Evolutionary conservation across 2,888 invertebrate genomes (phyloP).

Genomic region (Oxyscelio sp.): DNA sequence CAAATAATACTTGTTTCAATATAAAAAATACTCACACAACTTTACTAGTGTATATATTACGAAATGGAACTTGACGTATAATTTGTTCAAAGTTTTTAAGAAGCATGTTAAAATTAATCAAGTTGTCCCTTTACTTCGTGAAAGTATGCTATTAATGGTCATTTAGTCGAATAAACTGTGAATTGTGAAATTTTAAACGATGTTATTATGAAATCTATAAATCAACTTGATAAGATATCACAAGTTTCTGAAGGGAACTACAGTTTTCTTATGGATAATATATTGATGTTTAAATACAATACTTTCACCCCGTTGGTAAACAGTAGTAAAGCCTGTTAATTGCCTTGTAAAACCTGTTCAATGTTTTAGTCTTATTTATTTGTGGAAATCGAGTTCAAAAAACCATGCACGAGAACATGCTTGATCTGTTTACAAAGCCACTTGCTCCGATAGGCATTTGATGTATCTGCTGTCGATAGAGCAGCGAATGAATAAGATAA

Average conservation of each 20-base stretch:
- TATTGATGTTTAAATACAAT: conserved; percentile 2
- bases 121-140: too few species aligned
- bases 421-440: not conserved
- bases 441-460: not conserved
- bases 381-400: not conserved
- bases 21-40: conserved; percentile 55
- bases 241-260: conserved; percentile 20
- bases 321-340: too few species aligned
- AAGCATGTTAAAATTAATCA: conserved; percentile 43
- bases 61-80: conserved; percentile 15
- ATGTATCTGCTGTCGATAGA: conserved; percentile 7
- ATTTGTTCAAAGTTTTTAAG: conserved; percentile 30
- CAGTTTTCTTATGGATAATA: not conserved
- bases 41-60: conserved; percentile 29
- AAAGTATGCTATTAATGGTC: too few species aligned
- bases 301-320: too few species aligned
- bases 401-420: not conserved
- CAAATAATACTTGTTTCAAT: too few species aligned
- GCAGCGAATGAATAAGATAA: not conserved
- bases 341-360: conserved; percentile 54
- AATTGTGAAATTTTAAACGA: conserved; percentile 40
- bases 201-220: conserved; percentile 40
- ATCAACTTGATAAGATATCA: conserved; percentile 42
- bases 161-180: not conserved
- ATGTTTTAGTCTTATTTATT: conserved; percentile 24